Evolutionary conservation across 1,140 invertebrate genomes (phyloP).

Genomic region (Panulirus ornatus): DNA sequence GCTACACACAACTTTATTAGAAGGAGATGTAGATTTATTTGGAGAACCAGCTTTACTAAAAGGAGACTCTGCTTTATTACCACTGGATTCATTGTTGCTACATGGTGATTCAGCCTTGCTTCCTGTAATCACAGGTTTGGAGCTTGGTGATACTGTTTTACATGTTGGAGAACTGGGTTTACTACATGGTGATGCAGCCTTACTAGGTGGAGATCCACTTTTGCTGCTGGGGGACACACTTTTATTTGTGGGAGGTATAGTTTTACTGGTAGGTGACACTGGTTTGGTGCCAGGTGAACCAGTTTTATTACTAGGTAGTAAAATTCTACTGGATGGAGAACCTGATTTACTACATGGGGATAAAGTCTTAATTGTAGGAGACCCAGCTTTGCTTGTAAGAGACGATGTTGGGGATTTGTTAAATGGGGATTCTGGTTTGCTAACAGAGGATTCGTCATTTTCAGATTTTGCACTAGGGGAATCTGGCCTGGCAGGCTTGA

Average conservation of each 20-base stretch:
- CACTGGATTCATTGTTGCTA: conserved; percentile 20
- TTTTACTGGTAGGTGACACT: conserved; percentile 8
- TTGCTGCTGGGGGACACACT: conserved; percentile 19
- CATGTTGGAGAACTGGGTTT: conserved; percentile 7
- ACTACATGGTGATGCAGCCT: conserved; percentile 11
- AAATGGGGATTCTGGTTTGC: conserved; percentile 1
- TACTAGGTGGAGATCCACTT: conserved; percentile 29
- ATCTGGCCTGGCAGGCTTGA: neutral
- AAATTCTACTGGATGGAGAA: conserved; percentile 10
- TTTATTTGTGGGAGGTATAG: neutral
- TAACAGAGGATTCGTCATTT: neutral
- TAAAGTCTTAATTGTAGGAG: conserved; percentile 19
- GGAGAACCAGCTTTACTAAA: conserved; percentile 12
- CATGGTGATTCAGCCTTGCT: conserved; percentile 36
- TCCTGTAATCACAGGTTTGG: neutral
- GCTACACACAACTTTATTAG: conserved; percentile 2
- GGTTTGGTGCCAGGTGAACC: neutral
- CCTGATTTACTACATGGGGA: conserved; percentile 8
- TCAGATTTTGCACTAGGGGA: neutral
- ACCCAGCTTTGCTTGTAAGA: conserved; percentile 1
- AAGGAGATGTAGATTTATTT: conserved; percentile 8
- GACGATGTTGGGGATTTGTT: neutral
- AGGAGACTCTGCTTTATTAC: conserved; percentile 24
- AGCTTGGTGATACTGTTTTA: conserved; percentile 2
- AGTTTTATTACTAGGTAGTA: conserved; percentile 3